Evolutionary conservation across 2,113 vertebrate genomes (phyloP).

Genomic region (Ailuropoda melanoleuca): DNA sequence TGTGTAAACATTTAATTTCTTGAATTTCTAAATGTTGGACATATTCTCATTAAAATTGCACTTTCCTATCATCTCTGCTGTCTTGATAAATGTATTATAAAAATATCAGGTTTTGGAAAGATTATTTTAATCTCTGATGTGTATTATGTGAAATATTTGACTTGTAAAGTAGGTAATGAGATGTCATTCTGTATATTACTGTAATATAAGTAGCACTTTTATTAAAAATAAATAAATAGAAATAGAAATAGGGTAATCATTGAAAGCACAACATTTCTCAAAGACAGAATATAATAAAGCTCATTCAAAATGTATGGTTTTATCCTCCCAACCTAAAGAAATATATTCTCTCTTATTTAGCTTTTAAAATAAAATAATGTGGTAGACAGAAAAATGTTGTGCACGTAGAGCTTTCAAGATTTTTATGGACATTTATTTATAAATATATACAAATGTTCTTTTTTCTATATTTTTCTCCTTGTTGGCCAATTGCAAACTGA

Average conservation of each 20-base stretch:
- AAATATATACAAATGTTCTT: conserved; percentile 61
- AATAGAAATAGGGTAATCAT: not conserved
- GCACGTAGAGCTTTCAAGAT: not conserved
- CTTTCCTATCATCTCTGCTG: not conserved
- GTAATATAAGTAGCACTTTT: conserved; percentile 1
- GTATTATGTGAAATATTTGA: conserved; percentile 60
- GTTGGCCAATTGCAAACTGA: conserved; percentile 85
- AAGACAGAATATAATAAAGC: not conserved
- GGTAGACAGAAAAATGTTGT: not conserved
- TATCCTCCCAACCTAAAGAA: not conserved
- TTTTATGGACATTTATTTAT: conserved; percentile 10
- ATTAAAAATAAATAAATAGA: not conserved
- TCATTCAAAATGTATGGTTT: conserved; percentile 52
- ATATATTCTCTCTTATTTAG: not conserved
- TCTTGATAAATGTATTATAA: conserved; percentile 62
- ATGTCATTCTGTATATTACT: conserved; percentile 7
- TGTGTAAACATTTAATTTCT: conserved; percentile 62
- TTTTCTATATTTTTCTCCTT: conserved; percentile 75
- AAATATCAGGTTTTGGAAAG: conserved; percentile 12
- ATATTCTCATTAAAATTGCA: conserved; percentile 40
- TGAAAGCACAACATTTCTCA: conserved; percentile 24
- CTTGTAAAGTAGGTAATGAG: conserved; percentile 51
- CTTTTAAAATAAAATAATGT: conserved; percentile 62
- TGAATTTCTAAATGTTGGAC: conserved; percentile 18
- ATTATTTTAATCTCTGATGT: conserved; percentile 51